Conservation (phyloP, 1,140 invertebrate genomes). For the Bombus fervidus region DNA sequence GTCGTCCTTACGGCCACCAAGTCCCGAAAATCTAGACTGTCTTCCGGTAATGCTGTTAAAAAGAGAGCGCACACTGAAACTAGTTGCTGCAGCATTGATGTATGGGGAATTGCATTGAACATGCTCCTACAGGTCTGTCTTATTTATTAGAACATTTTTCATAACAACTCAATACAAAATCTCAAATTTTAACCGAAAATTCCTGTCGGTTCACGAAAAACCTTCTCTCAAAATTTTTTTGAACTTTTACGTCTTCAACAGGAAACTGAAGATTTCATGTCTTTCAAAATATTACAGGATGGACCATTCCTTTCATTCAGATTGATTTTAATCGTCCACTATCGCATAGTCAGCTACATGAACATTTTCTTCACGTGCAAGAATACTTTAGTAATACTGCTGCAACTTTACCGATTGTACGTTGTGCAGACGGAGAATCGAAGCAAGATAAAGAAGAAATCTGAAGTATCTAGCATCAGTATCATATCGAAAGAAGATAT, state of each 20-base stretch:
- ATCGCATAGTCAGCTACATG: conserved; percentile 94
- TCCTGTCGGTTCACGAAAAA: too few relatives aligned
- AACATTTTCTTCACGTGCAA: conserved; percentile 97
- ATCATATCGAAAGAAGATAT: conserved; percentile 84
- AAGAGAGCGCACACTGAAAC: conserved; percentile 82
- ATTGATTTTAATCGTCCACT: conserved; percentile 92
- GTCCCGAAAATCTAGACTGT: conserved; percentile 88
- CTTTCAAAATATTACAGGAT: conserved; percentile 81
- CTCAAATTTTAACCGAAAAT: too few relatives aligned
- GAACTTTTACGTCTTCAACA: too few relatives aligned
- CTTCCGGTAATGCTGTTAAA: conserved; percentile 81
- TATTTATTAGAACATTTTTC: too few relatives aligned
- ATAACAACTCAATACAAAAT: too few relatives aligned
- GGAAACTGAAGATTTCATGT: not conserved
- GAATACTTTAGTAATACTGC: conserved; percentile 92
- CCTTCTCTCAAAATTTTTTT: too few relatives aligned
- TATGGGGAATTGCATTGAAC: conserved; percentile 91
- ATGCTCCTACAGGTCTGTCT: conserved; percentile 85
- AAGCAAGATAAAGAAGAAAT: conserved; percentile 77
- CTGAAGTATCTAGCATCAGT: conserved; percentile 81
- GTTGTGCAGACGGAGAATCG: conserved; percentile 87
- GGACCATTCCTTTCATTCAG: conserved; percentile 93
- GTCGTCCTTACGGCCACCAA: conserved; percentile 94
- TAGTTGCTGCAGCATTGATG: conserved; percentile 91
- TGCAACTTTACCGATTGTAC: conserved; percentile 92